A percentile compares a stretch with the other conserved stretches of the same genome.
phyloP scores from a whole-genome alignment of 2,888 invertebrate species.

The Drosophila robusta region DNA sequence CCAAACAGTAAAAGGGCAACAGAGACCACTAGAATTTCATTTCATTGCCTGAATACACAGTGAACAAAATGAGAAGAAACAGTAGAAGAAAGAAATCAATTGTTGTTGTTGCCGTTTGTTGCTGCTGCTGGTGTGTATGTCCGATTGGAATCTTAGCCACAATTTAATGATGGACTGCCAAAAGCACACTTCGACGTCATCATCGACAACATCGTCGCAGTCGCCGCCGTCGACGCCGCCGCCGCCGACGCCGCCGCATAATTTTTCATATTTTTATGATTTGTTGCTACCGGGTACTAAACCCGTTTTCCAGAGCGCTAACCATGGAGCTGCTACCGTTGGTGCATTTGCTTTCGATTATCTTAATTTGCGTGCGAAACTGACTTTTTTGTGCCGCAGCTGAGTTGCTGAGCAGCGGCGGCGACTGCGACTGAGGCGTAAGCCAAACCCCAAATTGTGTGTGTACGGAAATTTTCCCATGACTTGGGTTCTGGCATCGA shows the following conservation, averaged over 20 bases:
- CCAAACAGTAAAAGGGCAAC: constrained; percentile 5
- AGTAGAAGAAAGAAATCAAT: constrained; percentile 38
- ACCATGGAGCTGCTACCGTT: constrained; percentile 73
- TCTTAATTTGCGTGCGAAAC: constrained; percentile 84
- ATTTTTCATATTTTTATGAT: constrained; percentile 80
- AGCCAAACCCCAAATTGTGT: constrained; percentile 81
- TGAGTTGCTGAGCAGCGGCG: constrained; percentile 13
- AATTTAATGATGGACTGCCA: constrained; percentile 82
- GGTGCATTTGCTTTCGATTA: constrained; percentile 82
- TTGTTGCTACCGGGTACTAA: constrained; percentile 81
- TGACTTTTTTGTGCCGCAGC: constrained; percentile 72
- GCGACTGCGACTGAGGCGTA: constrained; percentile 54
- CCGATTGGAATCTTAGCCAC: constrained; percentile 78
- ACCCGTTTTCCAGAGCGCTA: constrained; percentile 74
- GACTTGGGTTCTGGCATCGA: constrained; percentile 65
- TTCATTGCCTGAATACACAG: constrained; percentile 29
- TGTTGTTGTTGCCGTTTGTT: constrained; percentile 32
- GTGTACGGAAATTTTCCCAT: constrained; percentile 80
- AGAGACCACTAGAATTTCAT: constrained; percentile 15
- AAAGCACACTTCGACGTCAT: constrained; percentile 77
- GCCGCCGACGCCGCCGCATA: constrained; percentile 63
- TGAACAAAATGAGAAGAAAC: constrained; percentile 14
- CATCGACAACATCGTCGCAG: constrained; percentile 41
- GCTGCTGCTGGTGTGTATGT: constrained; percentile 52
- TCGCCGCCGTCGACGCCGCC: constrained; percentile 17